Percentiles rank a stretch among this genome's conserved stretches.
These are phyloP conservation scores for Thaumetopoea pityocampa DNA, from an alignment of 1,140 invertebrate species.

Conservation along the genomic window DNA sequence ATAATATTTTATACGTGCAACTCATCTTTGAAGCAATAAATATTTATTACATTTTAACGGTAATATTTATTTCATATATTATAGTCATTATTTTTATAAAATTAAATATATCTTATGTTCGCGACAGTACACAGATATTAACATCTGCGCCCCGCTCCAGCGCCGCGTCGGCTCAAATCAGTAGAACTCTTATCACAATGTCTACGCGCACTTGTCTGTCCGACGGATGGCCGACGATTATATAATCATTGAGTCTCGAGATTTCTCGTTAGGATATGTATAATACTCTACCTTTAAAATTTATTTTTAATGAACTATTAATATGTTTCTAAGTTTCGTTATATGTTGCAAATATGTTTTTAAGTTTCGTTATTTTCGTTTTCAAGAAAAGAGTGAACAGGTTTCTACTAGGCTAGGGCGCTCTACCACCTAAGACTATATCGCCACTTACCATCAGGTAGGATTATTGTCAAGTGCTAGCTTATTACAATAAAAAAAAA, in stretches of 20 bases:
- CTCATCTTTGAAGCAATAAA: background rate
- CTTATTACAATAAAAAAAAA: too few species aligned
- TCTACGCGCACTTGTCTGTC: conserved; percentile 24
- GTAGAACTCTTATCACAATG: conserved; percentile 23
- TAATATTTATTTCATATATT: background rate
- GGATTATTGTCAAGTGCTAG: too few species aligned
- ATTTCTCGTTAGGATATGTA: conserved; percentile 9
- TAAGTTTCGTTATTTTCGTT: too few species aligned
- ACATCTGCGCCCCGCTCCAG: conserved; percentile 16
- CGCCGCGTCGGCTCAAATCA: conserved; percentile 26
- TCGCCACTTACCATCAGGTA: too few species aligned
- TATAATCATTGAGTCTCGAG: conserved; percentile 22
- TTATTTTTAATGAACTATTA: conserved; percentile 5
- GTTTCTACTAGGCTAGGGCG: too few species aligned
- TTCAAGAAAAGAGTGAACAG: too few species aligned
- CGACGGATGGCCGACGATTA: conserved; percentile 24
- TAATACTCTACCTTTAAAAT: conserved; percentile 10
- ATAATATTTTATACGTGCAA: too few species aligned
- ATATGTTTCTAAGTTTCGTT: background rate
- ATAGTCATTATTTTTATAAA: too few species aligned
- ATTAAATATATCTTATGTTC: conserved; percentile 7
- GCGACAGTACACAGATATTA: conserved; percentile 3
- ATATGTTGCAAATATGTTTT: too few species aligned
- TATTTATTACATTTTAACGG: background rate
- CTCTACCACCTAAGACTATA: too few species aligned